Percentiles rank a stretch among this genome's conserved stretches.
phyloP scores from a whole-genome alignment of 2,888 invertebrate species.

The Hirudinaria manillensis region DNA sequence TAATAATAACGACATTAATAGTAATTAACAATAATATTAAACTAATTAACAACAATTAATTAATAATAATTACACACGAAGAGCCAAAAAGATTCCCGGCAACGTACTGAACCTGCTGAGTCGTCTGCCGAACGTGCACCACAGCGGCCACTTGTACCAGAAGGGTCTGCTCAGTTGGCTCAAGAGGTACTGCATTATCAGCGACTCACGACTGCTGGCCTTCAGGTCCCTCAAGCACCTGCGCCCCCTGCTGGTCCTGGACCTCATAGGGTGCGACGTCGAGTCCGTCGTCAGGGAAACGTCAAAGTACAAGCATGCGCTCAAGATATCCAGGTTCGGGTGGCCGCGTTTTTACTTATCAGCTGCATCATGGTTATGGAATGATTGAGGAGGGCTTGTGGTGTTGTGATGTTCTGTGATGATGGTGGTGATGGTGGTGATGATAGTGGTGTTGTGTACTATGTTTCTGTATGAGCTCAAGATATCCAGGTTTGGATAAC shows the following conservation, averaged over 20 bases:
- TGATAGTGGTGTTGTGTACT: too few species aligned
- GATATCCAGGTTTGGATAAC: too few species aligned
- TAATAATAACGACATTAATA: too few species aligned
- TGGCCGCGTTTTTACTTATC: background rate
- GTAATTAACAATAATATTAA: too few species aligned
- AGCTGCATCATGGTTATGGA: background rate
- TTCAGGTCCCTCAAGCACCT: conserved; percentile 25
- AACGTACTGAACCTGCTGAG: background rate
- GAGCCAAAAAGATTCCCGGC: background rate
- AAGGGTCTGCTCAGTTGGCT: conserved; percentile 23
- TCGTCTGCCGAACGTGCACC: background rate
- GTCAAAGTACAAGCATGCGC: conserved; percentile 10
- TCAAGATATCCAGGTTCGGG: conserved; percentile 22
- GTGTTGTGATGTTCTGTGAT: too few species aligned
- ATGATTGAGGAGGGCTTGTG: background rate
- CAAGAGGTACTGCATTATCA: conserved; percentile 25
- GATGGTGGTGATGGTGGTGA: too few species aligned
- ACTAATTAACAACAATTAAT: too few species aligned
- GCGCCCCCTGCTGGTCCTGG: conserved; percentile 9
- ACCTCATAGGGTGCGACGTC: conserved; percentile 27
- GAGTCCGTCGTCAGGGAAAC: background rate
- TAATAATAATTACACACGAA: too few species aligned
- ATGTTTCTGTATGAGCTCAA: too few species aligned
- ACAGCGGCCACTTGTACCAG: background rate
- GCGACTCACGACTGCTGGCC: conserved; percentile 12